phyloP scores from a whole-genome alignment of 2,888 invertebrate species.

The Pyrrhosoma nymphula region DNA sequence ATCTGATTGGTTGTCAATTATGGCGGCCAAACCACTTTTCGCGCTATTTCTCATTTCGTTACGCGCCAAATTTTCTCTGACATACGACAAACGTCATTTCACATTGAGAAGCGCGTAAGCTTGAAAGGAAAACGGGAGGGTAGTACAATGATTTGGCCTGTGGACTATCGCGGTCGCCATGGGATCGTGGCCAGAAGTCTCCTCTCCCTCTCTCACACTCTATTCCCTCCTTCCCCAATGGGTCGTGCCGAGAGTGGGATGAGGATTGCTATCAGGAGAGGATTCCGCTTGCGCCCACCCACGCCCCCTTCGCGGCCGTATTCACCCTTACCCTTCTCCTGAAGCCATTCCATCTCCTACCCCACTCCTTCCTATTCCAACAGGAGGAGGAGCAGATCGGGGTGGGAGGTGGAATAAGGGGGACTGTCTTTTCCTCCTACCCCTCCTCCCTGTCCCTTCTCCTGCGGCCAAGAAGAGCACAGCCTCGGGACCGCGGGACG shows the following conservation, averaged over 20 bases:
- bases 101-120: no score
- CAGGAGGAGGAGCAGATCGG: no score
- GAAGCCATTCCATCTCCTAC: not conserved
- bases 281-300: conserved; percentile 53
- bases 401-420: not conserved
- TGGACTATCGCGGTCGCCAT: conserved; percentile 36
- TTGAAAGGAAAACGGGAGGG: not conserved
- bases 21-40: no score
- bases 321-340: not conserved
- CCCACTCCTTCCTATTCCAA: not conserved
- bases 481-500: conserved; percentile 39
- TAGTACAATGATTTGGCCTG: conserved; percentile 8
- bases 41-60: no score
- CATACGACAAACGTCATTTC: no score
- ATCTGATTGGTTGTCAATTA: no score
- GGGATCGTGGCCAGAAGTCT: conserved; percentile 43
- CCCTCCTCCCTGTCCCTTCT: no score
- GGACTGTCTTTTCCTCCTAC: not conserved
- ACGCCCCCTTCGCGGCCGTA: conserved; percentile 46
- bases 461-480: conserved; percentile 37
- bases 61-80: no score
- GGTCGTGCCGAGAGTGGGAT: not conserved
- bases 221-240: not conserved
- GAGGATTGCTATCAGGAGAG: not conserved
- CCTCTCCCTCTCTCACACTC: not conserved